Evolutionary conservation across 1,140 invertebrate genomes (phyloP), one percentile per base, ranked within the genome.

Genomic region (Cyclina sinensis): DNA sequence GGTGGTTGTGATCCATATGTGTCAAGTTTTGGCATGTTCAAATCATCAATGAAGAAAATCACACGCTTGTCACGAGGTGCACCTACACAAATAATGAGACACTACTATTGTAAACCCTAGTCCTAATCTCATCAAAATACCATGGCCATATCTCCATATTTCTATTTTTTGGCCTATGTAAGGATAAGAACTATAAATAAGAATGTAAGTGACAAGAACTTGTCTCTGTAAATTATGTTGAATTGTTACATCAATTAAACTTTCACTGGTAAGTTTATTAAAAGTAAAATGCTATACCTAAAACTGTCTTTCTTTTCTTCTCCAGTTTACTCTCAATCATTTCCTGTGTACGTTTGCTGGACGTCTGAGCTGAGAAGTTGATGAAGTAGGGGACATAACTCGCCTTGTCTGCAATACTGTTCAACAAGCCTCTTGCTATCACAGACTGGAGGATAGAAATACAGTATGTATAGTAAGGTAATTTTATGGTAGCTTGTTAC

Each of bases 361-460:
- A 98, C 0, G 98, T 99, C 96, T 98, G 98, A 0, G 98, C 98
- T 0, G 98, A 98, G 95, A 98, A 98, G 93, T 98, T 98, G 7
- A 99, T 96, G 85, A 97, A 97, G 5, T 98, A 96, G 0, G 98
- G 97, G 21, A 98, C 96, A 93, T 97, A 98, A 16, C 95, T 93
- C 9, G 96, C 96, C 16, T 96, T 96, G 1, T 96, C 94, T 30
- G 96, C 94, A 70, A 98, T 96, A 21, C 96, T 96, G 43, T 97
- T 97, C 37, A 99, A 95, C 11, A 97, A 96, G 39, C 97, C 96
- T 93, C 97, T 97, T 0, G 98, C 97, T 78, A 98, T 97, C 0
- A 98, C 97, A 14, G 98, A 98, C 96, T 95, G 90, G 54, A 92
- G 92, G 37, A 48, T 27, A 54, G 24, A 21, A 73, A 73, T 43